Evolutionary conservation across 2,797 vertebrate genomes (phyloP).

Genomic region (Hydrophis major): DNA sequence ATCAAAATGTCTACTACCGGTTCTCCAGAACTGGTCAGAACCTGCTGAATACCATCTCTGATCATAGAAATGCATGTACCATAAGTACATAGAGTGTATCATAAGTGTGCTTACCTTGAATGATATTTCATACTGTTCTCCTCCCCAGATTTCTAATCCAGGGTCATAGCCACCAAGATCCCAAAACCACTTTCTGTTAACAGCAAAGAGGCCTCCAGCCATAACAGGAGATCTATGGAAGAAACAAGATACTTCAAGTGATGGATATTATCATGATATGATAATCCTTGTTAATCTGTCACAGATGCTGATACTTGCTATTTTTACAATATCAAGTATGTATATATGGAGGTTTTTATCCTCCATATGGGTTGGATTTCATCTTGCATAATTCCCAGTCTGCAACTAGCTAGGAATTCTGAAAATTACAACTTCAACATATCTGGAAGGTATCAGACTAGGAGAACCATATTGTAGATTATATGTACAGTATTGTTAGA

Average conservation of each 20-base stretch:
- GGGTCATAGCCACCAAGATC: slow-evolving; percentile 89
- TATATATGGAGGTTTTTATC: not conserved
- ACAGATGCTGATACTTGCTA: not conserved
- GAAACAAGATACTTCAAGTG: slow-evolving; percentile 38
- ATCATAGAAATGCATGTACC: too few relatives aligned
- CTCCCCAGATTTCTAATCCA: slow-evolving; percentile 90
- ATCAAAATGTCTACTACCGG: too few relatives aligned
- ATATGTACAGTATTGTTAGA: not conserved
- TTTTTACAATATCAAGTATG: not conserved
- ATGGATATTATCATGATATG: not conserved
- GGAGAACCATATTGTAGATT: not conserved
- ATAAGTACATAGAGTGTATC: not conserved
- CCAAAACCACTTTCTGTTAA: slow-evolving; percentile 87
- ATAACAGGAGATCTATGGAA: slow-evolving; percentile 85
- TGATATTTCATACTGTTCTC: slow-evolving; percentile 90
- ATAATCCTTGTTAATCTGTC: not conserved
- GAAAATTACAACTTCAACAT: not conserved
- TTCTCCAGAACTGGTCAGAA: too few relatives aligned
- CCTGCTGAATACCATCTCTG: too few relatives aligned
- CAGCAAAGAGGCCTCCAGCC: slow-evolving; percentile 86
- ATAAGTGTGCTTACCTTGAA: slow-evolving; percentile 79
- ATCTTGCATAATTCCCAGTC: not conserved
- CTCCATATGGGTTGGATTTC: not conserved
- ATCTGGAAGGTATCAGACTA: not conserved
- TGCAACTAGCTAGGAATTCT: not conserved